A percentile compares a stretch with the other conserved stretches of the same genome.
phyloP scores from a whole-genome alignment of 2,888 invertebrate genomes.

The Phengaris alcon region DNA sequence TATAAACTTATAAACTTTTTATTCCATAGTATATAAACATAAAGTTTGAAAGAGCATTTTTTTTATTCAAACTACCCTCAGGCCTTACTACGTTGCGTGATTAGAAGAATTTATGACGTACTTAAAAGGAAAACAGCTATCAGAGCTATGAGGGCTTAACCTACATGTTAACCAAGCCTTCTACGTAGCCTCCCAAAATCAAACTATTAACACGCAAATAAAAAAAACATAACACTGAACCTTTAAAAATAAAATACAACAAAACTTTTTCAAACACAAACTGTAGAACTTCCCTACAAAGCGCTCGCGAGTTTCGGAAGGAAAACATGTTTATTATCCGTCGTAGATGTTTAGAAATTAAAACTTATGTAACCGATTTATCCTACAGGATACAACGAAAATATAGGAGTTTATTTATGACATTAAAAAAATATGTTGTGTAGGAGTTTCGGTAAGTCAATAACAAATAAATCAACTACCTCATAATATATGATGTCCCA shows the following conservation, averaged over 20 bases:
- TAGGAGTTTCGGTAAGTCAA: background rate
- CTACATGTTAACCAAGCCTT: background rate
- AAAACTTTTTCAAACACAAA: background rate
- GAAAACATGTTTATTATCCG: slow-evolving; percentile 6
- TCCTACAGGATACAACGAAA: background rate
- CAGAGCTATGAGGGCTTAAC: background rate
- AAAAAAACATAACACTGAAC: too few relatives aligned
- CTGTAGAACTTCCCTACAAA: background rate
- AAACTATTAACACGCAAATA: background rate
- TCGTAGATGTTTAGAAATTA: background rate
- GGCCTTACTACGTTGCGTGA: background rate
- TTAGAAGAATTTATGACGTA: background rate
- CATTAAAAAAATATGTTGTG: background rate
- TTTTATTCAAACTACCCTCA: background rate
- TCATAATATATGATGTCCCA: background rate
- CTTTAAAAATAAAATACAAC: background rate
- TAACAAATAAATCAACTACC: background rate
- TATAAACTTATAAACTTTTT: too few relatives aligned
- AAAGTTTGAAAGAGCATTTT: too few relatives aligned
- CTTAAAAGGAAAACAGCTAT: background rate
- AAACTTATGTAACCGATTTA: background rate
- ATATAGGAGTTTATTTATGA: background rate
- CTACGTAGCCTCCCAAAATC: too few relatives aligned
- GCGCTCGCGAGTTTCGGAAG: background rate
- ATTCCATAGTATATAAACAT: too few relatives aligned